Evolutionary conservation across 2,888 invertebrate species (phyloP), one percentile per base, ranked within the genome.

Genomic region (Folsomia candida): DNA sequence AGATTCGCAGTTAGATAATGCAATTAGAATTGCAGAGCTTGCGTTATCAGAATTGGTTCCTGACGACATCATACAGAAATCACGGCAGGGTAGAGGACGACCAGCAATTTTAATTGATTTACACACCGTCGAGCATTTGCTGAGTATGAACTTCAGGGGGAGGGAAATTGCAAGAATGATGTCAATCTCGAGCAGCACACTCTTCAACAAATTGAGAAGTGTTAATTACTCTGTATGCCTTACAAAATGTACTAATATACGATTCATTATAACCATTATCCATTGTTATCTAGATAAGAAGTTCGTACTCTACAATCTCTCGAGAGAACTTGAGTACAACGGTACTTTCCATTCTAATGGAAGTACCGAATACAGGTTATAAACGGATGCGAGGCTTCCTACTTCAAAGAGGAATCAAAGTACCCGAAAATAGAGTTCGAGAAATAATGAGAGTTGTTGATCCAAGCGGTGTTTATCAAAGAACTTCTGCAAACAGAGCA

Each of bases 361-460:
- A 2, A 54, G 28, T 1, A 51, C 75, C 73, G 6, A 71, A 75
- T 28, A 75, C 72, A n/a, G 75, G 75, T n/a, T 73, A 69, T 29
- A 75, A 73, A 71, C 26, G 73, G 18, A 69, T 75, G 73, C 60
- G 65, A 63, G 75, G 75, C 4, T 75, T 54, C 66, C 60, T 75
- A 4, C 26, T 54, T 4, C 9, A 20, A 11, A 20, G 51, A 25
- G 59, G 59, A 11, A 27, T 72, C 9, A 70, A 68, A 24, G 70
- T 76, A 1, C 54, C 71, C 14, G 66, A 61, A 22, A 2, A 51
- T 22, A 27, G 67, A 20, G 27, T 71, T n/a, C 24, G 70, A 22
- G 28, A 64, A 9, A n/a, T 51, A 4, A 59, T 76, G 60, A 51
- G 73, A 51, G 47, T 27, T 28, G 68, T 72, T 1, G 76, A 76